Evolutionary conservation across 2,113 vertebrate species (phyloP).

Genomic region (Gobio gobio): DNA sequence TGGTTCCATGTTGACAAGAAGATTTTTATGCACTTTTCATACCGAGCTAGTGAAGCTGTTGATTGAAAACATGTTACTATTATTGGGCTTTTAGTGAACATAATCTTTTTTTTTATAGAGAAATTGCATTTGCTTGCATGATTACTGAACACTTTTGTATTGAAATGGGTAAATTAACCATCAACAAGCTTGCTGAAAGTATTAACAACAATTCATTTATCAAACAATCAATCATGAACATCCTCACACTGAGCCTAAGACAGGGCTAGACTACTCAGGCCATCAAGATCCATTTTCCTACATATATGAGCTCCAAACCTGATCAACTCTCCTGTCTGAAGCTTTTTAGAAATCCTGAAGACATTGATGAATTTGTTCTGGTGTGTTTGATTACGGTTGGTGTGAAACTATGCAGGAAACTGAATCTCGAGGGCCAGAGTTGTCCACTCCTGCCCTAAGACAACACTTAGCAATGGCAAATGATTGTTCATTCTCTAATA

Average conservation of each 20-base stretch:
- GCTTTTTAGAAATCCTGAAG: no score
- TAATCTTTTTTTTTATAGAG: background rate
- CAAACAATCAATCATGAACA: background rate
- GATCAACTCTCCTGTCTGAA: no score
- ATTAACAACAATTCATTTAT: background rate
- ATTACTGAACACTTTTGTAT: background rate
- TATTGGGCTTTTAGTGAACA: background rate
- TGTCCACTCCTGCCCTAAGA: background rate
- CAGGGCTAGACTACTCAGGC: background rate
- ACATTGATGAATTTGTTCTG: background rate
- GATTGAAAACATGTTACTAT: conserved; percentile 27
- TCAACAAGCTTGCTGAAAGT: background rate
- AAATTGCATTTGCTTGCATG: background rate
- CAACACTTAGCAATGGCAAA: background rate
- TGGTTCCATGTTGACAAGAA: conserved; percentile 91
- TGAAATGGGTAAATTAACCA: background rate
- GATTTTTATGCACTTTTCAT: conserved; percentile 70
- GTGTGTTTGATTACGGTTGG: background rate
- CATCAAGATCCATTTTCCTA: background rate
- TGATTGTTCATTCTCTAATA: background rate
- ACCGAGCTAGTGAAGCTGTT: conserved; percentile 69
- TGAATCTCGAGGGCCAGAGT: background rate
- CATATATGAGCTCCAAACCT: background rate
- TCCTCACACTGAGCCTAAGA: background rate
- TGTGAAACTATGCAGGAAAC: background rate